Percentiles rank a stretch among this genome's conserved stretches.
These are phyloP conservation scores for Cavia aperea DNA, from an alignment of 2,113 vertebrate genomes.

Conservation along the genomic window DNA sequence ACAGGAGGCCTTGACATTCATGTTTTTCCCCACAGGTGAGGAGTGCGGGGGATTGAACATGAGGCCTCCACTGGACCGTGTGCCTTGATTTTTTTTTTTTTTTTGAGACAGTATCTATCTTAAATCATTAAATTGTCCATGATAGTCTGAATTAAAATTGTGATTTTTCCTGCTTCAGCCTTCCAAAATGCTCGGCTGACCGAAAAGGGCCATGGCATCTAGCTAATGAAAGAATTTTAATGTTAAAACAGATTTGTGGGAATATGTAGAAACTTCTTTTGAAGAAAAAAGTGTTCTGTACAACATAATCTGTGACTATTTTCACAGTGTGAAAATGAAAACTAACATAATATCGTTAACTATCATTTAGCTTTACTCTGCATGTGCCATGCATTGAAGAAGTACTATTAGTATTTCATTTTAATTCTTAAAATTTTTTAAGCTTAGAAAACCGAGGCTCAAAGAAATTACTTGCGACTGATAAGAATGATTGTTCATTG, in stretches of 20 bases:
- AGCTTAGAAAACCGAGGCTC: not conserved
- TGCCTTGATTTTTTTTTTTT: not conserved
- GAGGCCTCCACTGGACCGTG: not conserved
- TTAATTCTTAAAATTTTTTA: not conserved
- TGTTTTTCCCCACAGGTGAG: not conserved
- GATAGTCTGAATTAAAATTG: not conserved
- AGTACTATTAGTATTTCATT: not conserved
- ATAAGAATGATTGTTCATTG: not conserved
- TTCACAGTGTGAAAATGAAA: not conserved
- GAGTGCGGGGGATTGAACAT: not conserved
- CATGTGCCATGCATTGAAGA: not conserved
- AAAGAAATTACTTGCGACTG: not conserved
- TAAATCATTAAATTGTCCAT: not conserved
- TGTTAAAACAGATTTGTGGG: not conserved
- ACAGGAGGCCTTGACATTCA: not conserved
- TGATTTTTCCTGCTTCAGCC: not conserved
- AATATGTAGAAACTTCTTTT: constrained; percentile 19
- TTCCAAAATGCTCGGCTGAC: not conserved
- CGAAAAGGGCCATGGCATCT: not conserved
- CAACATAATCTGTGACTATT: not conserved
- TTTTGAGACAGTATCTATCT: not conserved
- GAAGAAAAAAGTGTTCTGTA: not conserved
- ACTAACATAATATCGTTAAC: not conserved
- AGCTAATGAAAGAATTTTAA: not conserved
- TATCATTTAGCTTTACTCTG: not conserved